Base-by-base conservation (phyloP, 2,888 invertebrate species). In the Eremobia ochroleuca region DNA sequence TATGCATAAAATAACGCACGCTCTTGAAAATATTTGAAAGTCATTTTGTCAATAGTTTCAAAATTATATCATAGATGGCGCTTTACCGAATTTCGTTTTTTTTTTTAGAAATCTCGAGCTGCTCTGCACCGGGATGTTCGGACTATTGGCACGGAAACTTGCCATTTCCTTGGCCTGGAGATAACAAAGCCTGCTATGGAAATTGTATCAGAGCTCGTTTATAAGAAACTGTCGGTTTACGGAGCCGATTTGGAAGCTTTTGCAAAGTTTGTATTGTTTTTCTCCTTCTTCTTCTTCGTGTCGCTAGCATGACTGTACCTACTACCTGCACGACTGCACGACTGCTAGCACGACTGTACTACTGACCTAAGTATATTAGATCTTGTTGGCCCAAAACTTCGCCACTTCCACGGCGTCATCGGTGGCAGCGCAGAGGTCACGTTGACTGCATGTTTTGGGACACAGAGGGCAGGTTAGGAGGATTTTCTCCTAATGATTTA, bases 201-300 rank as follows among this genome's bases (percentile, higher is more conserved):
- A 83, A 92, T 97, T 21, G 96, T 98, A 69, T 94, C 97, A 1
- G 98, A 98, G 91, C 91, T 98, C 8, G 94, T 97, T 28, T 97
- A 97, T 93, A 97, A 97, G 91, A 98, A 98, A 91, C 88, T 97
- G 66, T 90, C 94, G 40, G 88, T 96, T 0, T 97, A 97, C 90
- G 97, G 97, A 6, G 85, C 93, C 25, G 98, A 98, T 93, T 94
- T 98, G 81, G 98, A 98, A 93, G 97, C 97, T 55, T 98, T 98
- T 95, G 97, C 97, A 28, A 98, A 97, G 98, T 98, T 94, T 31
- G 85, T 87, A 46, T 28, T 55, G 15, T 21, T 25, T 18, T 28
- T 52, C 37, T 18, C 21, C 46, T 18, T 21, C 15, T 43, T 15
- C 43, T 4, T 25, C 25, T 25, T 11, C 25, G 9, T 52, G 52